These are phyloP conservation scores for Xiphorhynchus elegans DNA, from an alignment of 2,113 vertebrate genomes.

Conservation along the genomic window DNA sequence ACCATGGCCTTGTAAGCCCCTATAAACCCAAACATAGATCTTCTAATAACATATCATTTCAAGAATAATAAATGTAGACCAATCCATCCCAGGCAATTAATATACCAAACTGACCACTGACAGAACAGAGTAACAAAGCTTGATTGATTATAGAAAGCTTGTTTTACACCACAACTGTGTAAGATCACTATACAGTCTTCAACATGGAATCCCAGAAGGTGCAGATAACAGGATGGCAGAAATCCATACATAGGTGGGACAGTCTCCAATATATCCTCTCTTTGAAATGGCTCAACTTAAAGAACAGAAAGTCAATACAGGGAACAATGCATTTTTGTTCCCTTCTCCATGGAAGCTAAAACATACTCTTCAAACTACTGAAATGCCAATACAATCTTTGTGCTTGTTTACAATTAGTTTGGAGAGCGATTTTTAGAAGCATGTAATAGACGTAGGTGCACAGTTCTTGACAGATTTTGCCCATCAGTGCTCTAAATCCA, in stretches of 20 bases:
- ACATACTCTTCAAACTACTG: background rate
- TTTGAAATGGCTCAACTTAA: background rate
- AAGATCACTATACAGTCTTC: background rate
- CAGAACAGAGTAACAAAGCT: background rate
- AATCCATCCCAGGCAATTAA: background rate
- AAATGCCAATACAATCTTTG: background rate
- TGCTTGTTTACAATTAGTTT: background rate
- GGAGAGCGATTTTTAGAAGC: background rate
- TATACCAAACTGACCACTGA: background rate
- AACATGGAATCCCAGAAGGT: background rate
- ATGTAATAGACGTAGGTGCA: background rate
- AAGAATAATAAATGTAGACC: background rate
- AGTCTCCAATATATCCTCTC: background rate
- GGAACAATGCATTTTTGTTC: background rate
- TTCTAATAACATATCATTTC: background rate
- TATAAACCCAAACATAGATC: background rate
- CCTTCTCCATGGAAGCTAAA: background rate
- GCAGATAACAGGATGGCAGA: background rate
- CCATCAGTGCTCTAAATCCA: background rate
- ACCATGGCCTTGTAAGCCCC: background rate
- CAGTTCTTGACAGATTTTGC: background rate
- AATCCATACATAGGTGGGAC: background rate
- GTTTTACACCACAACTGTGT: background rate
- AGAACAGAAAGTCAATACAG: background rate
- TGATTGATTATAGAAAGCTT: background rate